Evolutionary conservation across 1,140 invertebrate species (phyloP).

Genomic region (Oscheius sp.): DNA sequence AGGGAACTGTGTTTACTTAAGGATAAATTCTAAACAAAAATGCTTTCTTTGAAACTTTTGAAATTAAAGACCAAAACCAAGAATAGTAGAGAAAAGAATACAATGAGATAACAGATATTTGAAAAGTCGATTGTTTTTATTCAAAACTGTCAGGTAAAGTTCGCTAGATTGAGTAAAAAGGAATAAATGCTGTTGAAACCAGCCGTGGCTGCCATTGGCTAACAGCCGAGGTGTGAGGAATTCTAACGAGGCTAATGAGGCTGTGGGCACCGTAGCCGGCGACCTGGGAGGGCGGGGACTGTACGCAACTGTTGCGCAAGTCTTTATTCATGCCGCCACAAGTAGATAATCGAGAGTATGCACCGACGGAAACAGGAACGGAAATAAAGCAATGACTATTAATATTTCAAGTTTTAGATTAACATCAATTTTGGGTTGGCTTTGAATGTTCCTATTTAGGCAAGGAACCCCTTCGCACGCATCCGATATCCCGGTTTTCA

Average conservation of each 20-base stretch:
- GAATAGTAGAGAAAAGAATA: background rate
- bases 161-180: background rate
- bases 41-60: too few relatives aligned
- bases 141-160: background rate
- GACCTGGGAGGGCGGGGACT: background rate
- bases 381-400: background rate
- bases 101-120: background rate
- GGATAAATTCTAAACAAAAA: too few relatives aligned
- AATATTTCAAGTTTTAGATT: too few relatives aligned
- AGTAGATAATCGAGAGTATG: background rate
- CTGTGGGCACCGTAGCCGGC: background rate
- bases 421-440: too few relatives aligned
- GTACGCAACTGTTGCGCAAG: constrained; percentile 1
- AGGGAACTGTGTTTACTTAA: too few relatives aligned
- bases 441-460: too few relatives aligned
- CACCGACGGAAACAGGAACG: background rate
- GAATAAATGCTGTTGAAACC: too few relatives aligned
- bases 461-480: too few relatives aligned
- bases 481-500: too few relatives aligned
- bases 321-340: background rate
- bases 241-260: background rate
- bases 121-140: background rate
- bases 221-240: too few relatives aligned
- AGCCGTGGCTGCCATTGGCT: too few relatives aligned
- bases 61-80: too few relatives aligned